A percentile compares a stretch with the other conserved stretches of the same genome.
Evolutionary conservation across 2,888 invertebrate species (phyloP).

Genomic region (Steinernema carpocapsae): DNA sequence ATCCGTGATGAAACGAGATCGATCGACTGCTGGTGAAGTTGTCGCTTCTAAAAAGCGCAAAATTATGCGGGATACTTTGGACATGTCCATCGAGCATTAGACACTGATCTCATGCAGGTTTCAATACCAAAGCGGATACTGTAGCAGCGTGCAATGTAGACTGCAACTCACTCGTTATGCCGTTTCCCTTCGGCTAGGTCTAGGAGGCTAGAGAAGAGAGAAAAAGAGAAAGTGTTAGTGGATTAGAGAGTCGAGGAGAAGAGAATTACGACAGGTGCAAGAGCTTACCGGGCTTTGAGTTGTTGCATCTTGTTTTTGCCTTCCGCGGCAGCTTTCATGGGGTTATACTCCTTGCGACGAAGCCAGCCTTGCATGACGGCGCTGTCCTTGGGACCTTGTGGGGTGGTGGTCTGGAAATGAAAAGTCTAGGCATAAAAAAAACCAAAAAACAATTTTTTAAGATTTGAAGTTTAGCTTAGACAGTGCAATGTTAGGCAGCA

Average conservation of each 20-base stretch:
- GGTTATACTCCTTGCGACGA: slow-evolving; percentile 90
- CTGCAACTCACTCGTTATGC: slow-evolving; percentile 13
- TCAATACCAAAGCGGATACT: slow-evolving; percentile 4
- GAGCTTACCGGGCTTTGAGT: slow-evolving; percentile 50
- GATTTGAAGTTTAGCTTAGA: no score
- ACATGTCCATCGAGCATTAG: neutral
- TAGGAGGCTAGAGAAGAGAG: slow-evolving; percentile 12
- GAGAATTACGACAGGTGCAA: neutral
- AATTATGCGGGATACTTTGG: neutral
- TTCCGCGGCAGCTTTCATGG: slow-evolving; percentile 84
- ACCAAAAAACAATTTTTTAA: no score
- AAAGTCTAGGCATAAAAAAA: neutral
- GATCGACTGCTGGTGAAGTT: slow-evolving; percentile 60
- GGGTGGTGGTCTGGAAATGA: neutral
- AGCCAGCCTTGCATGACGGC: slow-evolving; percentile 93
- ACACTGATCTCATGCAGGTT: neutral
- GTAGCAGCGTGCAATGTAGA: slow-evolving; percentile 17
- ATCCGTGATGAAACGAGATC: slow-evolving; percentile 58
- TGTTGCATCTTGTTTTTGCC: slow-evolving; percentile 56
- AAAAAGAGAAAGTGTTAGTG: slow-evolving; percentile 24
- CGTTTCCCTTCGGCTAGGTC: slow-evolving; percentile 22
- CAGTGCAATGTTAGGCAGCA: no score
- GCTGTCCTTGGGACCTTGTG: slow-evolving; percentile 74
- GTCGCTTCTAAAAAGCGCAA: slow-evolving; percentile 49
- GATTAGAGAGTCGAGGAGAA: neutral